phyloP scores from a whole-genome alignment of 2,888 invertebrate genomes.

The Chrysomela aeneicollis region DNA sequence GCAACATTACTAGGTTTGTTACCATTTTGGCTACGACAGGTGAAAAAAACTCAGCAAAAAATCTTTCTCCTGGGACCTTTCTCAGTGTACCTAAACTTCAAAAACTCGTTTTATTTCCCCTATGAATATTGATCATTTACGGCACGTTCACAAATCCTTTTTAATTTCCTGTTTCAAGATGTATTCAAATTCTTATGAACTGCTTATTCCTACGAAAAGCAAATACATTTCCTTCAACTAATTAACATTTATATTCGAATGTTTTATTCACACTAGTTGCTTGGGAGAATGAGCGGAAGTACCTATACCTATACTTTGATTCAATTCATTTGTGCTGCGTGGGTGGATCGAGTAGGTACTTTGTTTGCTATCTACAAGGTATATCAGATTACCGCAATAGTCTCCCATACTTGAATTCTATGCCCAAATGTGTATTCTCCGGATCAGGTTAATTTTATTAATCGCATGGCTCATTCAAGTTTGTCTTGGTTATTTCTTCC shows the following conservation, averaged over 20 bases:
- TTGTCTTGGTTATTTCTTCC: too few relatives aligned
- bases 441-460: too few relatives aligned
- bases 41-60: too few relatives aligned
- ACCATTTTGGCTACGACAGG: too few relatives aligned
- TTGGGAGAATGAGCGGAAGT: constrained; percentile 31
- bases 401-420: too few relatives aligned
- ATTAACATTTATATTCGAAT: constrained; percentile 36
- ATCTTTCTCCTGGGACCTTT: too few relatives aligned
- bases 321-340: constrained; percentile 1
- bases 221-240: constrained; percentile 31
- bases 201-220: constrained; percentile 16
- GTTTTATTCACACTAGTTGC: constrained; percentile 35
- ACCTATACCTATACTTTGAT: constrained; percentile 25
- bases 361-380: neutral
- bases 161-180: constrained; percentile 20
- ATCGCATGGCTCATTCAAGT: too few relatives aligned
- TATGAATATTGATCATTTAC: neutral
- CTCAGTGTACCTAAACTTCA: neutral
- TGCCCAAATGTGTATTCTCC: too few relatives aligned
- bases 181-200: constrained; percentile 21
- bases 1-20: too few relatives aligned
- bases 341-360: neutral
- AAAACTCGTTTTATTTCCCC: neutral
- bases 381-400: neutral
- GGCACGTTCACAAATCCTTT: constrained; percentile 12